A percentile compares a stretch with the other conserved stretches of the same genome.
Evolutionary conservation across 1,140 invertebrate genomes (phyloP).

Genomic region (Anastatus disparis): DNA sequence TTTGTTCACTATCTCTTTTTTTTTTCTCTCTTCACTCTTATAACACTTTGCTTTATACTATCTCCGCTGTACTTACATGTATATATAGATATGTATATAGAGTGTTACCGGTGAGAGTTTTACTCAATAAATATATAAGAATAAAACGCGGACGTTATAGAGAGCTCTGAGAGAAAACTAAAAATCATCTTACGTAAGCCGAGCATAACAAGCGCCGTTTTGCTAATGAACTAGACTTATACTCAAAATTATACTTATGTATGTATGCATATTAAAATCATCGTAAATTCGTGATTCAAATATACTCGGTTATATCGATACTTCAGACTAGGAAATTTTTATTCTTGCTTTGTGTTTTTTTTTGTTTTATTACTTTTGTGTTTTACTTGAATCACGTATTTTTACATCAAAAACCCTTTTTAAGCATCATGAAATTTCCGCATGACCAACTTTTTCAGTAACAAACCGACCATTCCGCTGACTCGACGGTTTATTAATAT

Average conservation of each 20-base stretch:
- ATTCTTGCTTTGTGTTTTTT: neutral
- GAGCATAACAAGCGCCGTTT: constrained; percentile 11
- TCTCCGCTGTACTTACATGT: too few relatives aligned
- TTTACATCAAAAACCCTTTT: too few relatives aligned
- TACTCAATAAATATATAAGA: constrained; percentile 38
- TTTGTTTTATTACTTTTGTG: neutral
- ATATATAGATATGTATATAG: too few relatives aligned
- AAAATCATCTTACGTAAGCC: constrained; percentile 38
- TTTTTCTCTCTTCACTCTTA: too few relatives aligned
- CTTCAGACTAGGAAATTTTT: constrained; percentile 10
- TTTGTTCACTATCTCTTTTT: neutral
- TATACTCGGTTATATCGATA: constrained; percentile 30
- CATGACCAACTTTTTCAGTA: too few relatives aligned
- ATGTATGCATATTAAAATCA: constrained; percentile 47
- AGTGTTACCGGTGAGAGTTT: constrained; percentile 24
- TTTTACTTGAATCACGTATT: too few relatives aligned
- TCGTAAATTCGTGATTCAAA: constrained; percentile 52
- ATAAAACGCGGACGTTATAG: constrained; percentile 30
- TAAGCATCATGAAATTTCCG: too few relatives aligned
- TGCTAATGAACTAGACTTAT: neutral
- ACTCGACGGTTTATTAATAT: too few relatives aligned
- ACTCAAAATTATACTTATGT: too few relatives aligned
- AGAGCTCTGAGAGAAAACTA: neutral
- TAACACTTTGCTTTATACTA: too few relatives aligned
- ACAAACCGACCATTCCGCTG: too few relatives aligned